phyloP scores from a whole-genome alignment of 2,797 vertebrate genomes.

The Alcedo quadribrachys region DNA sequence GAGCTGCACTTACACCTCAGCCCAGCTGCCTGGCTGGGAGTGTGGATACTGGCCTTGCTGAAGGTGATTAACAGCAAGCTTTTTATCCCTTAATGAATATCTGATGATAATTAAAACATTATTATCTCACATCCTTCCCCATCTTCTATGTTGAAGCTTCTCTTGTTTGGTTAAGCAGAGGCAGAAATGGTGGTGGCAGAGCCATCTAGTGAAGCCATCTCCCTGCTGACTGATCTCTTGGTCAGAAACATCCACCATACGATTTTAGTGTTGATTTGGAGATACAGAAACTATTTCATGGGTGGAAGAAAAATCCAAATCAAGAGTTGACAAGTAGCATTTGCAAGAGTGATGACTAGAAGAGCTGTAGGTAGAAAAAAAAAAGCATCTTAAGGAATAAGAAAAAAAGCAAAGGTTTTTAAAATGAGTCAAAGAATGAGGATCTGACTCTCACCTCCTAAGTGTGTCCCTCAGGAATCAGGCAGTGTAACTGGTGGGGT shows the following conservation, averaged over 20 bases:
- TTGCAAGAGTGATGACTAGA: background rate
- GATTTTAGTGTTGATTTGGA: constrained; percentile 9
- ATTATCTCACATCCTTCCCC: background rate
- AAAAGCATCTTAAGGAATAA: background rate
- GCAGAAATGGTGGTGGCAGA: background rate
- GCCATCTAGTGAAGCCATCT: background rate
- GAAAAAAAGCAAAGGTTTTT: background rate
- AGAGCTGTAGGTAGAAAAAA: background rate
- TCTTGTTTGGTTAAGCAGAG: constrained; percentile 4
- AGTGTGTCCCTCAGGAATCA: background rate
- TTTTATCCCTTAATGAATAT: background rate
- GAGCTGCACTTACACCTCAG: background rate
- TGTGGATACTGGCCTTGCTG: background rate
- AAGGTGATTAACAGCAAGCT: background rate
- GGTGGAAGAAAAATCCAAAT: background rate
- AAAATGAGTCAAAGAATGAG: background rate
- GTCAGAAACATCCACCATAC: background rate
- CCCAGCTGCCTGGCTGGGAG: background rate
- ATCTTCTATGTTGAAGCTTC: background rate
- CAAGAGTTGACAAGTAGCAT: background rate
- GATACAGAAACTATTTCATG: background rate
- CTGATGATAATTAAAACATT: background rate
- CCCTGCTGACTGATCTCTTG: constrained; percentile 1
- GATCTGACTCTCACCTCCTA: background rate
- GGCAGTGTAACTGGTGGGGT: background rate